phyloP scores from a whole-genome alignment of 2,113 vertebrate genomes.

The Catharus fuscescens region DNA sequence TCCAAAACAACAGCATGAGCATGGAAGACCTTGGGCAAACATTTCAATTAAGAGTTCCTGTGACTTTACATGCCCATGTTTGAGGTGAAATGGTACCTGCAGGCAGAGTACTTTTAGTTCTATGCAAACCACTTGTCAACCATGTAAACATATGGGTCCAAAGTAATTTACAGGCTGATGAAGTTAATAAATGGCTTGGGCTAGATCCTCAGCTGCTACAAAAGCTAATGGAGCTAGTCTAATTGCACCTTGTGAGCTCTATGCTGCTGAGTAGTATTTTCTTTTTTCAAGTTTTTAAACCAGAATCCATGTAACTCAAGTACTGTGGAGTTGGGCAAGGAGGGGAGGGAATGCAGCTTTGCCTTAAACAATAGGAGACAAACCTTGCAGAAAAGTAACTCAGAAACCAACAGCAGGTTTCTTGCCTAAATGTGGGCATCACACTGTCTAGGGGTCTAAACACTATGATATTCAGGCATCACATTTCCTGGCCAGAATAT shows the following conservation, averaged over 20 bases:
- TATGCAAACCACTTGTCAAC: background rate
- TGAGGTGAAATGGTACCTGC: background rate
- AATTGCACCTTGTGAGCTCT: background rate
- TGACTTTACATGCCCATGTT: background rate
- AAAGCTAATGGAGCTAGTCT: background rate
- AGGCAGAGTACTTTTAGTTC: background rate
- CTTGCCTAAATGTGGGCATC: background rate
- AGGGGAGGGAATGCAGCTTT: background rate
- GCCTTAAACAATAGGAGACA: background rate
- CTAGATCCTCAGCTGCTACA: background rate
- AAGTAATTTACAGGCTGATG: background rate
- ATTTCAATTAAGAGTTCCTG: background rate
- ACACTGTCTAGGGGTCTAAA: background rate
- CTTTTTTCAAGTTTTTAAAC: background rate
- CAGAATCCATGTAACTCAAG: background rate
- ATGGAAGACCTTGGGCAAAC: background rate
- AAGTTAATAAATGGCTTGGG: background rate
- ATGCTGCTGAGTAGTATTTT: background rate
- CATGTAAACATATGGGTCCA: background rate
- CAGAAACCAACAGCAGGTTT: background rate
- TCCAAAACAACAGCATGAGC: background rate
- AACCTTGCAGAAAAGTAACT: background rate
- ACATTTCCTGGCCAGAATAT: background rate
- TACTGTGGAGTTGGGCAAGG: background rate
- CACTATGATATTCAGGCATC: background rate